Base-by-base conservation (phyloP, 2,888 invertebrate genomes). In the Xiphydria camelus region DNA sequence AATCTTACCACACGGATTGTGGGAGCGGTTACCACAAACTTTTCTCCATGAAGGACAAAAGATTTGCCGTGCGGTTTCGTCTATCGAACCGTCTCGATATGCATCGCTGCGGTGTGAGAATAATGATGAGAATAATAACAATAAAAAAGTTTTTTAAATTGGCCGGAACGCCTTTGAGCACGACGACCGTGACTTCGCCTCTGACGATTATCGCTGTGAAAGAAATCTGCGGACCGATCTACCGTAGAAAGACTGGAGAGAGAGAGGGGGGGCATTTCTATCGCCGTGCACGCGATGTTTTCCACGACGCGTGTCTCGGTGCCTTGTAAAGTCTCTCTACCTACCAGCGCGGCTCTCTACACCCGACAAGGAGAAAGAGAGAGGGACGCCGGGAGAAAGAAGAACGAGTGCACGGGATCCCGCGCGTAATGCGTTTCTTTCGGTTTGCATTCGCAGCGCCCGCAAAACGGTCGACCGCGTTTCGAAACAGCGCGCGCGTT, bases 351-450 rank as follows among this genome's bases (percentile, higher is more conserved):
- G 31, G 26, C 36, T 9, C 20, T 36, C 21, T 31, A 23, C 20
- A 32, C 35, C 19, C 23, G 45, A 33, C n/a, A 25, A 25, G 10
- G 12, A 18, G 32, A 31, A 17, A 40, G 41, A 29, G 44, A 31
- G 41, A 41, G 17, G 38, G 23, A 29, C 33, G 18, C 39, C 39
- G 39, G 31, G 23, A 31, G 34, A 37, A 41, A 26, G 23, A 39
- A 40, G n/a, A n/a, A n/a, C n/a, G n/a, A 44, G 41, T 46, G 35
- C 35, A 4, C 10, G 21, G 23, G 10, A 25, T 25, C 34, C 45
- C 44, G 47, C 53, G 43, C 55, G 55, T 61, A 63, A 64, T 62
- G 62, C 60, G 50, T 55, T 59, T 62, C 59, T 61, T 58, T 59
- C 59, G 61, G 57, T 47, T 40, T 37, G 37, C 50, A 44, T 43